Base-by-base conservation (phyloP, 2,113 vertebrate genomes). In the Chroicocephalus ridibundus region DNA sequence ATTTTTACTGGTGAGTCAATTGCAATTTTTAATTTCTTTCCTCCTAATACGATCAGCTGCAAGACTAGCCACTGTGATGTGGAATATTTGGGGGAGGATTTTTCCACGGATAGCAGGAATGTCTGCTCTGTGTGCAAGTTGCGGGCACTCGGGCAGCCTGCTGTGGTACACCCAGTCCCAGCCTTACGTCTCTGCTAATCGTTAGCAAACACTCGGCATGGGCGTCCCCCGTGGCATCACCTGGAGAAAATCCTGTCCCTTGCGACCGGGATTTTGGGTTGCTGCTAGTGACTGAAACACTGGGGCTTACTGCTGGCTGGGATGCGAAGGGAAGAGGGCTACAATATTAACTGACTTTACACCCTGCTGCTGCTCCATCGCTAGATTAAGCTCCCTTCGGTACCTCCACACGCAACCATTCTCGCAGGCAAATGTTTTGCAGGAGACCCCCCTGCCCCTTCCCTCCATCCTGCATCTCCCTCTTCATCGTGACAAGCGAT, bases 1-100 rank as follows among this genome's bases (percentile, higher is more conserved):
- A 96, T 95, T 97, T 97, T 95, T 93, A 46, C 68, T 89, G 60
- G 76, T 95, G 96, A 97, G 86, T 97, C 94, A 97, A 86, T 93
- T 93, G 92, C 84, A 95, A 81, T 95, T 97, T 89, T 94, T 58
- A 86, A 91, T 97, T 97, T 94, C 75, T 95, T 92, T 89, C 81
- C 72, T 86, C n/a, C 54, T 89, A 86, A 70, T 71, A 85, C 10
- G 5, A 90, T 82, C 68, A 51, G 49, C 77, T 92, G 74, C 55
- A 51, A 95, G 82, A 81, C 66, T 58, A 72, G 60, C 40, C n/a
- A 68, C 91, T 91, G n/a, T 85, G 62, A 86, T 71, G 82, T 86
- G 86, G 74, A 92, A 92, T 90, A 84, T 88, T 52, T 88, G 69
- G 77, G 93, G 76, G 82, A 90, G 74, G 47, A 69, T 71, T 93